Base-by-base conservation (phyloP, 92 coral and sea anemone species). In the Virgularia gustaviana region DNA sequence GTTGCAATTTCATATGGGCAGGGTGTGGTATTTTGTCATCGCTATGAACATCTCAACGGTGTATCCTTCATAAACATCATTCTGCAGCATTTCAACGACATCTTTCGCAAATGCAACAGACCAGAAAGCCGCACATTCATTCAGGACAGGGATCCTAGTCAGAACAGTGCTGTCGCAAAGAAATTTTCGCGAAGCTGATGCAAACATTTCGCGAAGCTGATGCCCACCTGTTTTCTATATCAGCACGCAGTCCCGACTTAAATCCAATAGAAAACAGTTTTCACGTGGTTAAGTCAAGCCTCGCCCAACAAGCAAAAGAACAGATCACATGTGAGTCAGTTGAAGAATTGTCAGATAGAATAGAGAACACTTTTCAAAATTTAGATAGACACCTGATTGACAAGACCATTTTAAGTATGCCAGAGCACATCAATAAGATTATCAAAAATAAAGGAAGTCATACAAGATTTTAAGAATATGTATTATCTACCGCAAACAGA, bases 241-340 rank as follows among this genome's bases (percentile, higher is more conserved):
- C 85, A 36, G 64, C 71, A n/a, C 79, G 75, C 25, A 55, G 58
- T 38, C 79, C 71, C 19, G 84, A 73, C 68, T 43, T 76, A 0
- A 49, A 62, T 22, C 65, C 55, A 35, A 63, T 63, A 36, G 80
- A 76, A 56, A 75, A 76, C 29, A 8, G 47, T 9, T 76, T 44
- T 47, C 63, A 76, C 71, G 37, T 63, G 71, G 52, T 38, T 3
- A 27, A 24, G 13, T 12, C 30, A 12, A 28, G 10, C 18, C 35
- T 70, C 15, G 18, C n/a, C 24, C 39, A 44, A 49, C 37, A 70
- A 9, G 75, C 36, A 19, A 18, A 24, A 11, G 15, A 30, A 10
- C 63, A 47, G 12, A 73, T 56, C 19, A 22, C 70, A 2, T 25
- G 38, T 12, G 70, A 73, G 37, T 34, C 68, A 5, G 35, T 34